Base-by-base conservation (phyloP, 2,888 invertebrate genomes). In the Orchesella flavescens region DNA sequence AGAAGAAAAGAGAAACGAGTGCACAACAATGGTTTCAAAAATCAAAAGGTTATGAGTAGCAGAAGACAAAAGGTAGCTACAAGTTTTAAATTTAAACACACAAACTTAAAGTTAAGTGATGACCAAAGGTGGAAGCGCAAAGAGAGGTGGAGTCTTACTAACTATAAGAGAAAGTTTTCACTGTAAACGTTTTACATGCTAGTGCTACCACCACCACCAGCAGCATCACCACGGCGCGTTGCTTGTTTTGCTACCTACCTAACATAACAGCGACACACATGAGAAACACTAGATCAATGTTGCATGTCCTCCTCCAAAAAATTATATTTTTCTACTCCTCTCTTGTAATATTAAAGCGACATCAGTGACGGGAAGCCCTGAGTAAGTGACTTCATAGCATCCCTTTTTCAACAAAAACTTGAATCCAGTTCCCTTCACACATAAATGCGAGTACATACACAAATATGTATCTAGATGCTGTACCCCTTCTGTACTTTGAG, bases 21-120 rank as follows among this genome's bases (percentile, higher is more conserved):
- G 69, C 66, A 49, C 76, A 83, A 83, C 83, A 83, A 83, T 83
- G 83, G 83, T 83, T 83, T 83, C 78, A 76, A 66, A 63, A 34
- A 63, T 23, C 44, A 15, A 19, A 10, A 76, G 66, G 53, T 44
- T 21, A 55, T n/a, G 46, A 59, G 44, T 46, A n/a, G n/a, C n/a
- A 78, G 49, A 46, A 63, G 17, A 57, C 69, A 63, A 71, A 34
- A 63, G 23, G 44, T 65, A 79, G 43, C 24, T 12, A 24, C 19
- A 17, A 17, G 78, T 23, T 63, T 79, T 19, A 68, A 34, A 43
- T 19, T 57, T 44, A 53, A 55, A 65, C 53, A 43, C 63, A 59
- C 44, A 68, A 21, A 21, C 59, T 49, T 53, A 63, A 79, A 63
- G 55, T 24, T 66, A 24, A 61, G 66, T 66, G 73, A 59, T 83